Conservation (phyloP, 2,797 vertebrate species). For the Kryptolebias ocellatus region DNA sequence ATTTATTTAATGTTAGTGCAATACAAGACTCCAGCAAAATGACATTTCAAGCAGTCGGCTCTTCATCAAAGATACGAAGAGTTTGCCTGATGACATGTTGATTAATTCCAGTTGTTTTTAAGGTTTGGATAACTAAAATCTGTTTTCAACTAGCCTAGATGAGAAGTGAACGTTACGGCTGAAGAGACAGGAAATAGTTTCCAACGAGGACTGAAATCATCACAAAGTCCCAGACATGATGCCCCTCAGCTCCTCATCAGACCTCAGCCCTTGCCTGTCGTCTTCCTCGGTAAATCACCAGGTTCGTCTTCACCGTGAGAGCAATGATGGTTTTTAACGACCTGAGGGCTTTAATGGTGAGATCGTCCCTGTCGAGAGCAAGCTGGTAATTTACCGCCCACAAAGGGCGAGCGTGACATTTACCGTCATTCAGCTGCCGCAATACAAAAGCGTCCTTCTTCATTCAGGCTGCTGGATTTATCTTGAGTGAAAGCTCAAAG, state of each 20-base stretch:
- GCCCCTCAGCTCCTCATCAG: constrained; percentile 16
- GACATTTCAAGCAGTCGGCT: too few relatives aligned
- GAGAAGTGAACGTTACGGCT: constrained; percentile 1
- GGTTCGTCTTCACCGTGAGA: constrained; percentile 44
- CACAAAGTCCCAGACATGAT: constrained; percentile 23
- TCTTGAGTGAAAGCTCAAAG: background rate
- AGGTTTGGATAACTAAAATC: constrained; percentile 25
- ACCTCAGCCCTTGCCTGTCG: constrained; percentile 31
- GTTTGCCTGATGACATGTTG: constrained; percentile 31
- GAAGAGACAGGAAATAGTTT: constrained; percentile 24
- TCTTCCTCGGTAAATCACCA: constrained; percentile 59
- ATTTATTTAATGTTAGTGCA: too few relatives aligned
- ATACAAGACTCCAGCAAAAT: too few relatives aligned
- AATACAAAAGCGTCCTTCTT: background rate
- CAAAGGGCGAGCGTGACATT: constrained; percentile 29
- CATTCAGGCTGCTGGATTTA: background rate
- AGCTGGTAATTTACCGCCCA: constrained; percentile 50
- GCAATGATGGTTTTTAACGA: constrained; percentile 61
- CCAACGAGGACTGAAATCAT: constrained; percentile 42
- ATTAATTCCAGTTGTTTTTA: constrained; percentile 44
- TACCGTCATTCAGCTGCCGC: constrained; percentile 25
- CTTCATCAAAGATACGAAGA: too few relatives aligned
- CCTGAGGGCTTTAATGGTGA: constrained; percentile 42
- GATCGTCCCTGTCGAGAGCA: constrained; percentile 24
- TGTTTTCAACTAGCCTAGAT: constrained; percentile 39